Evolutionary conservation across 64 coral and sea anemone species (phyloP), one percentile per base, ranked within the genome.

Genomic region (Trachythela sp.): DNA sequence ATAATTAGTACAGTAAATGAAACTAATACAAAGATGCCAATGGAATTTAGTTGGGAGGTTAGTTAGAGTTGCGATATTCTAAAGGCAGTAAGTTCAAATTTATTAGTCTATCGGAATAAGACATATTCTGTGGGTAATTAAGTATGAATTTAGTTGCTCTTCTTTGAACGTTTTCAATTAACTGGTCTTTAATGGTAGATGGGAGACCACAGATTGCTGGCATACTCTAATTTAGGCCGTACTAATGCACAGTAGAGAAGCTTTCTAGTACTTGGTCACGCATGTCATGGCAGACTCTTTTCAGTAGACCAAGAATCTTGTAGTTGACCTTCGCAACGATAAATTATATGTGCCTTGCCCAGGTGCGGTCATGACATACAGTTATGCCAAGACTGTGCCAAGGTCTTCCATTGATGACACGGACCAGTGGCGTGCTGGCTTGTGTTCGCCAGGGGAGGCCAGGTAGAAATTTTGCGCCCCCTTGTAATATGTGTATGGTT

Each of bases 81-180:
- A 84, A 35, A n/a, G 85, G 85, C 24, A 90, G 15, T 60, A 85
- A 90, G 15, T 68, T 90, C 58, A 90, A 77, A 84, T 90, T 40
- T 9, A 41, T 2, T 41, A 86, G 84, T 76, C 54, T 86, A 83
- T 90, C 89, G 9, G 43, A 86, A 43, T 91, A 91, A n/a, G 84
- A 49, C 59, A 91, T 75, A 33, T 85, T 77, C 13, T 71, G 0
- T 34, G 90, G 56, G 35, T 86, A 91, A 54, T 86, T 86, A 83
- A 91, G 24, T 43, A 91, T 86, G 37, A 91, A 91, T 38, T 91
- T 91, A 5, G 90, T 91, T 38, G 90, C 84, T 86, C 90, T 85
- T 48, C 67, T 54, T 15, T 85, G 83, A 22, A 68, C 39, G 27
- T 89, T 51, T 54, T 91, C 90, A 22, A 91, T 3, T 35, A 77